phyloP scores from a whole-genome alignment of 2,888 invertebrate genomes.

The Tachina lurida region DNA sequence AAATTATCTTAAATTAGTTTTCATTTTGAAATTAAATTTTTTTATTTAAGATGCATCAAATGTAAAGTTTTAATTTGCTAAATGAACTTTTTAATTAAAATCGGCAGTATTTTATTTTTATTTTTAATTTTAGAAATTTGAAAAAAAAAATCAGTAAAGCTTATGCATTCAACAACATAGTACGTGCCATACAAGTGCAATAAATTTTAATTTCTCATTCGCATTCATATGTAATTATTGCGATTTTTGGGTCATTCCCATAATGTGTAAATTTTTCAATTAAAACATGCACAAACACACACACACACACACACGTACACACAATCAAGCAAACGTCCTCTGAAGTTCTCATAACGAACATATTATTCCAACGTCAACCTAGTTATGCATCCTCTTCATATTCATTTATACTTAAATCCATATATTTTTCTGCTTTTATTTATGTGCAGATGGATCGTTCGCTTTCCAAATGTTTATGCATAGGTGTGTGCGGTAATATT shows the following conservation, averaged over 20 bases:
- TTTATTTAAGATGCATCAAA: no score
- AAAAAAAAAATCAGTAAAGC: no score
- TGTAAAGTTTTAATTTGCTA: no score
- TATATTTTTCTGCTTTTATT: slow-evolving; percentile 9
- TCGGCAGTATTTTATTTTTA: no score
- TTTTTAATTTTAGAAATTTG: no score
- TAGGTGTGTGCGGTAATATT: slow-evolving; percentile 21
- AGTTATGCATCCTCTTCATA: slow-evolving; percentile 32
- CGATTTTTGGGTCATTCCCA: slow-evolving; percentile 22
- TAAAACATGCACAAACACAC: slow-evolving; percentile 9
- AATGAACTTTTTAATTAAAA: no score
- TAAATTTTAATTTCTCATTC: not conserved
- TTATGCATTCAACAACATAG: accelerated
- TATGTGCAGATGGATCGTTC: slow-evolving; percentile 30
- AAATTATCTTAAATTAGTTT: no score
- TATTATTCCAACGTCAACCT: slow-evolving; percentile 28
- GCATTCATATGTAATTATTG: not conserved
- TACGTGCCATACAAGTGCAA: not conserved
- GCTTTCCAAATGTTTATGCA: slow-evolving; percentile 1
- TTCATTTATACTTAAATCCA: not conserved
- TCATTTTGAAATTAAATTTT: no score
- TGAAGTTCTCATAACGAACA: not conserved
- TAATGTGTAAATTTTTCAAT: slow-evolving; percentile 44
- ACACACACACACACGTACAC: no score
- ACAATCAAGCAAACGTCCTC: not conserved